Conservation (phyloP, 2,888 invertebrate genomes). For the Tholera decimalis region DNA sequence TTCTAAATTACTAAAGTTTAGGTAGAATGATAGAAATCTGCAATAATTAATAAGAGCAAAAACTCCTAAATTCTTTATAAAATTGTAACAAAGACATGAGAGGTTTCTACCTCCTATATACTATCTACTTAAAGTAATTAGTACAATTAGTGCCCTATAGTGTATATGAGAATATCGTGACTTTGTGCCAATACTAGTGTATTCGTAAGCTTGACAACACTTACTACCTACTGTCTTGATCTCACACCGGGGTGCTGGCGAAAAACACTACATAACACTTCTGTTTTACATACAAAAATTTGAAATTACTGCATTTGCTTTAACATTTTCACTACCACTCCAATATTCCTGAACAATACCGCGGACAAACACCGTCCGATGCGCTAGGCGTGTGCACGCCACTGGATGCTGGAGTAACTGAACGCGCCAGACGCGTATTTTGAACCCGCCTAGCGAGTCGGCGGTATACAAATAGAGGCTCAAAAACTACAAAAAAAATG, state of each 20-base stretch:
- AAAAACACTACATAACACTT: background rate
- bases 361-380: too few relatives aligned
- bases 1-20: constrained; percentile 48
- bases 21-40: constrained; percentile 25
- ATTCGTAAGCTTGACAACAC: constrained; percentile 34
- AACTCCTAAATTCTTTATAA: constrained; percentile 19
- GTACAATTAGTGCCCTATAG: constrained; percentile 61
- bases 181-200: constrained; percentile 61
- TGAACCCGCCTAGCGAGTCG: too few relatives aligned
- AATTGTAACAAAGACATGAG: constrained; percentile 42
- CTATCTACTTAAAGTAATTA: constrained; percentile 31
- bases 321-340: too few relatives aligned
- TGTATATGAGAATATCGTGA: constrained; percentile 36
- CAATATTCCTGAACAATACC: too few relatives aligned
- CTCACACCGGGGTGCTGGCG: constrained; percentile 35
- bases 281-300: constrained; percentile 24
- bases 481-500: too few relatives aligned
- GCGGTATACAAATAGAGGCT: too few relatives aligned
- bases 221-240: constrained; percentile 33
- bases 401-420: too few relatives aligned
- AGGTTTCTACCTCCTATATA: constrained; percentile 29
- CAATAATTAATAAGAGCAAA: constrained; percentile 25
- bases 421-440: too few relatives aligned
- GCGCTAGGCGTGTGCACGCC: too few relatives aligned
- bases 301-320: background rate